Base-by-base conservation (phyloP, 2,888 invertebrate genomes). In the Acanthopleura granulata region DNA sequence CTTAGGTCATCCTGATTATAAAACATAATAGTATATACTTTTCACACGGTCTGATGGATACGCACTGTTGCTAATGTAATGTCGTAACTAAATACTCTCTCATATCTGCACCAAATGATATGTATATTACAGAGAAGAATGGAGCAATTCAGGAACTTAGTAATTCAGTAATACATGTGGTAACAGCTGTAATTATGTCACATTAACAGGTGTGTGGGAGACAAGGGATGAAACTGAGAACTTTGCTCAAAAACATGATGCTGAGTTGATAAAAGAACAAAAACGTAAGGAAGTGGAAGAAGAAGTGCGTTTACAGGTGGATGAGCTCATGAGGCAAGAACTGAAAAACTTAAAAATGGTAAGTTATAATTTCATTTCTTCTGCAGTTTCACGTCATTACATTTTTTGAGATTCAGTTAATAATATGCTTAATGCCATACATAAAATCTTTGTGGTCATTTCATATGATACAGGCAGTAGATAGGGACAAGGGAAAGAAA, bases 251-350 rank as follows among this genome's bases (percentile, higher is more conserved):
- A 92, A 93, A 30, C 94, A 94, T 83, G 95, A 97, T 87, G 92
- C 93, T 74, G 94, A 96, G 77, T 95, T 97, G 91, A 95, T 98
- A 82, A 94, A 95, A 86, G 92, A 94, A 77, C 95, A 96, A 79
- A 97, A 97, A 90, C 93, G 94, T 86, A 91, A 93, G 0, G 94
- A 95, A 90, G 94, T 98, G 77, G 96, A 97, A 89, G 92, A 93
- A 77, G 96, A 97, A 89, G 93, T 97, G 76, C 77, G 84, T 82
- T 93, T 94, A 76, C 92, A 94, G 18, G 96, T 97, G 0, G 91
- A 91, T 81, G 96, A 97, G 87, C 84, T 91, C 15, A 91, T 93
- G 89, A 89, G 92, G 78, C 85, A 90, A 50, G 94, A 94, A 80
- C 91, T 94, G 75, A 92, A 93, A 80, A 91, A 92, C 69, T 90